Evolutionary conservation across 2,797 vertebrate species (phyloP).

Genomic region (Sarcoramphus papa): DNA sequence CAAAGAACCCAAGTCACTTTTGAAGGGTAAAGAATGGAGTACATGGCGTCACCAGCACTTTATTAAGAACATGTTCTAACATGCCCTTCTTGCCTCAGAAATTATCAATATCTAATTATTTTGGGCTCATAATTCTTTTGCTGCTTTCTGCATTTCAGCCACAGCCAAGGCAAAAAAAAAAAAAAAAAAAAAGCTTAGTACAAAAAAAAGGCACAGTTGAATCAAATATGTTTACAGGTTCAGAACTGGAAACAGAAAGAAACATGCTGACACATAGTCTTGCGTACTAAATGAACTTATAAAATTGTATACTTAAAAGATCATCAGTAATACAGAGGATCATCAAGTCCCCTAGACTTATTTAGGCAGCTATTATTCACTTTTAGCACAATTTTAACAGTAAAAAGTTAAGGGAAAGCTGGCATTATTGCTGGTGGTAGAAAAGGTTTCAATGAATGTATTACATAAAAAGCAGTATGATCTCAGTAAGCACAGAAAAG

Average conservation of each 20-base stretch:
- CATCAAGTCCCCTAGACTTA: neutral
- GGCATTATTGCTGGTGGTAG: neutral
- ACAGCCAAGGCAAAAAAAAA: accelerated
- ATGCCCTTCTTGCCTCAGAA: neutral
- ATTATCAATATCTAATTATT: neutral
- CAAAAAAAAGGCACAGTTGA: neutral
- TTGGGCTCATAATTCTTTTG: neutral
- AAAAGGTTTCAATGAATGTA: neutral
- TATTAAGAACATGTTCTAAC: neutral
- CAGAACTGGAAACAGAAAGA: neutral
- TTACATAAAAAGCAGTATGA: neutral
- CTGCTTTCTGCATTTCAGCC: neutral
- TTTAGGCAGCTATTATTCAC: neutral
- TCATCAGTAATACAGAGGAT: neutral
- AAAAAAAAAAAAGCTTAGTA: no score
- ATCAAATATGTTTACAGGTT: neutral
- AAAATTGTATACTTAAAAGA: neutral
- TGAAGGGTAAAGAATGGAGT: neutral
- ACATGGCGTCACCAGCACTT: neutral
- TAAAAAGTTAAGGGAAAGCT: neutral
- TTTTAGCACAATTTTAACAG: neutral
- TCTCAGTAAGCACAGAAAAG: neutral
- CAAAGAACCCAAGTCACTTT: neutral
- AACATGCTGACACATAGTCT: neutral
- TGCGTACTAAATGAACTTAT: neutral